Base-by-base conservation (phyloP, 2,888 invertebrate species). In the Caenorhabditis afra region DNA sequence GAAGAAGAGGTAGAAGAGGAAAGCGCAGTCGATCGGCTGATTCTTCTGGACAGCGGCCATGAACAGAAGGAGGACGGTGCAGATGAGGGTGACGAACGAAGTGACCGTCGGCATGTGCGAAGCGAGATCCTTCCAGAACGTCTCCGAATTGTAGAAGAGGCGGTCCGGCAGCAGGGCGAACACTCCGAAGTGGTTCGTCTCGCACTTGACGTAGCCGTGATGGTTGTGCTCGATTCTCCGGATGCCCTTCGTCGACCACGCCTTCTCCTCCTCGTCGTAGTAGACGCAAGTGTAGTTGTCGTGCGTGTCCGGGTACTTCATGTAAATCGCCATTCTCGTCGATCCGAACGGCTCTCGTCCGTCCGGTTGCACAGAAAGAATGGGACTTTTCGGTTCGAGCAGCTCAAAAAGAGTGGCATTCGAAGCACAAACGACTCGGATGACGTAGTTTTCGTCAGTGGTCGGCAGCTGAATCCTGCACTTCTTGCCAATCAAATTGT, bases 201-300 rank as follows among this genome's bases (percentile, higher is more conserved):
- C 88, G 59, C 88, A 88, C 20, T 86, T 79, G 5, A 88, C 84
- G 52, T 84, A 87, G n/a, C 87, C 88, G 49, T 85, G 77, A 49
- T 81, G 70, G 22, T 65, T 65, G 14, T 71, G 67, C 64, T 81
- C 75, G 11, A 86, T 76, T 39, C 79, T 71, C 55, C 82, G 79
- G 47, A 90, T 83, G 41, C 88, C 89, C 16, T 83, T 78, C 3
- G 83, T 87, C 8, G 89, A 89, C 89, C 89, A 89, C 8, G 83
- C 85, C 45, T 81, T 79, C 62, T 83, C 87, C 75, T 83, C 77
- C 20, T 85, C 81, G 67, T 89, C 88, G 55, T 83, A 89, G 53
- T 75, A 83, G 18, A 88, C 88, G 74, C 89, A 89, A 0, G 88
- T 89, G 71, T 87, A 87, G 67, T 87, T 87, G 35, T 87, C 85